Conservation (phyloP, 2,888 invertebrate genomes). For the Epinotia brunnichana region DNA sequence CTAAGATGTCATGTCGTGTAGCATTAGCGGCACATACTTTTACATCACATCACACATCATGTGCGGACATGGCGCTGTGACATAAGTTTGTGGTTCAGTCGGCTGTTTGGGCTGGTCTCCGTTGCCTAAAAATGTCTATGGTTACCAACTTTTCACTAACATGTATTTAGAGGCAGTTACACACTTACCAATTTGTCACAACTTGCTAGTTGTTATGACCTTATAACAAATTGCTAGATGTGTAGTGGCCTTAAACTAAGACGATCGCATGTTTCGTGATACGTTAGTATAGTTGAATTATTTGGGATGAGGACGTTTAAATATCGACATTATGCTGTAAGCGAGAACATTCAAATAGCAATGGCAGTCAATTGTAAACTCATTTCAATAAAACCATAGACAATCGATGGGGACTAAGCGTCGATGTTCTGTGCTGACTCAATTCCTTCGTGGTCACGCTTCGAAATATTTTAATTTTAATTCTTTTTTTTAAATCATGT, state of each 20-base stretch:
- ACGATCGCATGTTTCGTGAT: not conserved
- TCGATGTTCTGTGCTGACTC: constrained; percentile 31
- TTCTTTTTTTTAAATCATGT: constrained; percentile 43
- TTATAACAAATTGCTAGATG: no score
- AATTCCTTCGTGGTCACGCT: constrained; percentile 61
- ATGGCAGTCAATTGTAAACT: not conserved
- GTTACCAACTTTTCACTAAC: constrained; percentile 12
- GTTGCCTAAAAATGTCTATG: constrained; percentile 6
- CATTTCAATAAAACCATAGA: not conserved
- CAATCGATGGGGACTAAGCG: not conserved
- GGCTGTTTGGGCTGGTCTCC: not conserved
- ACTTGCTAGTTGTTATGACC: no score
- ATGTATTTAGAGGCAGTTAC: not conserved
- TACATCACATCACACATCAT: not conserved
- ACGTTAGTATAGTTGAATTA: not conserved
- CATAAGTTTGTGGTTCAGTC: not conserved
- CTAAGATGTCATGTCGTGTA: not conserved
- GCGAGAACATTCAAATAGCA: not conserved
- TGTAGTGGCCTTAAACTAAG: not conserved
- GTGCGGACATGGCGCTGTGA: not conserved
- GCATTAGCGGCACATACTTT: constrained; percentile 1
- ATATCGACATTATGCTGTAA: not conserved
- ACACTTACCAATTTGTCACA: not conserved
- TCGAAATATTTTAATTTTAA: constrained; percentile 44
- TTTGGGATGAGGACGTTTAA: not conserved